Evolutionary conservation across 2,113 vertebrate genomes (phyloP), one percentile per base, ranked within the genome.

Genomic region (Ondatra zibethicus): DNA sequence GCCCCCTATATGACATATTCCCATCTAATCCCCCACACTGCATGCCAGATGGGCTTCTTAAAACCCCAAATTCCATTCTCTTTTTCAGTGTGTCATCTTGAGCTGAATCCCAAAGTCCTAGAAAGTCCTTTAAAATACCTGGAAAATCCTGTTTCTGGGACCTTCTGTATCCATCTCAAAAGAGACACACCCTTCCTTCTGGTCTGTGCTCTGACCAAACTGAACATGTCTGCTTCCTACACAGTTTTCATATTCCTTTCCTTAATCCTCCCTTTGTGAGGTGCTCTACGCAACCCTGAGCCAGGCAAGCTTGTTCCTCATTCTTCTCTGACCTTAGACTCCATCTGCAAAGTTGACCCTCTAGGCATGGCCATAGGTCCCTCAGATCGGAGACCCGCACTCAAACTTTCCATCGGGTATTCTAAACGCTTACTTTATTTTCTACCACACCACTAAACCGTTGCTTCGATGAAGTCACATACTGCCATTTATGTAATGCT

Each of bases 381-480:
- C 42, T 86, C 29, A 14, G 61, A 47, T 87, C 61, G 72, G 31
- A 81, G 68, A n/a, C 52, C 91, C 63, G 55, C 86, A 77, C 33
- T 65, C 8, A 85, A 31, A 78, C 75, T 90, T 73, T 84, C 55
- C 47, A 80, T 31, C 25, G 16, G 42, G 4, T 9, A 88, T 42
- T 90, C 84, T 39, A 76, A 94, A 29, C 65, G 65, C 27, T 95
- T 77, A 72, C 93, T 85, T 92, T 87, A 89, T 86, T 89, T 85
- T 80, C 93, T 97, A 76, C 75, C 47, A 88, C 65, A 23, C 85
- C 70, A 76, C n/a, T 75, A 92, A 55, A 88, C 27, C 90, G 42
- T 45, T 85, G 81, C 61, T 96, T 88, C 77, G 93, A 47, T 92
- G 39, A 90, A 58, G 27, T 88, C 61, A 96, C 66, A 50, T 29